These are phyloP conservation scores for Botia kubotai DNA, from an alignment of 2,797 vertebrate genomes.

Conservation along the genomic window DNA sequence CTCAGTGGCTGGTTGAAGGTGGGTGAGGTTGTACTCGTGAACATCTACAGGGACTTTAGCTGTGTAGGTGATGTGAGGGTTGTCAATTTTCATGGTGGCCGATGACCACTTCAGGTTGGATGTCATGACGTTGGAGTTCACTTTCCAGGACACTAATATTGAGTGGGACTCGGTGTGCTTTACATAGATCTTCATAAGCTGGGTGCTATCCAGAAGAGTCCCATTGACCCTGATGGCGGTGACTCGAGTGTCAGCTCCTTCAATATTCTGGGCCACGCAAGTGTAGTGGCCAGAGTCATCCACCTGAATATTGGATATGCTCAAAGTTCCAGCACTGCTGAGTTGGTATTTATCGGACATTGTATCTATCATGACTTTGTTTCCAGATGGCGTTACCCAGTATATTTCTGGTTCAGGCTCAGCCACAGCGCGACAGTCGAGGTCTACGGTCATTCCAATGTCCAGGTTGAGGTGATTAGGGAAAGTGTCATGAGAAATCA, in stretches of 20 bases:
- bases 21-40: conserved; percentile 95
- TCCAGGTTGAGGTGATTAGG: conserved; percentile 89
- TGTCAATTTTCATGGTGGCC: conserved; percentile 97
- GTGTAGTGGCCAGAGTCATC: conserved; percentile 95
- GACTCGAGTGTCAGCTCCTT: conserved; percentile 92
- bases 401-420: conserved; percentile 96
- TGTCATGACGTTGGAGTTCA: conserved; percentile 92
- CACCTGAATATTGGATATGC: conserved; percentile 85
- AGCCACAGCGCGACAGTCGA: conserved; percentile 95
- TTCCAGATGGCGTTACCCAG: conserved; percentile 95
- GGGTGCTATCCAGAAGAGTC: conserved; percentile 88
- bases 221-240: conserved; percentile 91
- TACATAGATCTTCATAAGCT: conserved; percentile 92
- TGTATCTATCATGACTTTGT: conserved; percentile 87
- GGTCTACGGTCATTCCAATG: conserved; percentile 83
- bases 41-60: conserved; percentile 95
- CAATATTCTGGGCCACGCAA: conserved; percentile 90
- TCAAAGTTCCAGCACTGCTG: conserved; percentile 87
- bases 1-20: conserved; percentile 92
- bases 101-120: conserved; percentile 97
- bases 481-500: conserved; percentile 92
- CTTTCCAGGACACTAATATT: conserved; percentile 94
- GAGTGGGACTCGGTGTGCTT: conserved; percentile 93
- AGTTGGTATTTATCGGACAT: conserved; percentile 90
- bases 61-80: conserved; percentile 95